A percentile compares a stretch with the other conserved stretches of the same genome.
Conservation (phyloP, 2,113 vertebrate species). For the Oncorhynchus mykiss region DNA sequence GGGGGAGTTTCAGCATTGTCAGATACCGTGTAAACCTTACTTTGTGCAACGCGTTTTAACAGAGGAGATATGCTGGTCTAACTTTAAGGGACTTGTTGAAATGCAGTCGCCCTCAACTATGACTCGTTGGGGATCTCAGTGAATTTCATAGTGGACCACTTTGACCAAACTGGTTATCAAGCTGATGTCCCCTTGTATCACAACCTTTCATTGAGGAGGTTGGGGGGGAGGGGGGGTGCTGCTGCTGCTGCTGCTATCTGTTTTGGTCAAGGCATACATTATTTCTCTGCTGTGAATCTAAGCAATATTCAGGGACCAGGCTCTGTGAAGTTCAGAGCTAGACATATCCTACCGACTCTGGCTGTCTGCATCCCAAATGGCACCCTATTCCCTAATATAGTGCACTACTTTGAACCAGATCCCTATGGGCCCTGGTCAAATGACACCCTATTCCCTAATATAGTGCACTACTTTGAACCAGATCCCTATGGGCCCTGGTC, state of each 20-base stretch:
- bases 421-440: too few species aligned
- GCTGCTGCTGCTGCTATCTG: background rate
- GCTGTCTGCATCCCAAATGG: too few species aligned
- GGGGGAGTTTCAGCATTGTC: slow-evolving; percentile 14
- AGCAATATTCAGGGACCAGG: slow-evolving; percentile 4
- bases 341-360: background rate
- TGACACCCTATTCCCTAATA: too few species aligned
- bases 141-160: slow-evolving; percentile 8
- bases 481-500: too few species aligned
- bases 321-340: slow-evolving; percentile 9
- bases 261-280: slow-evolving; percentile 1
- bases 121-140: background rate
- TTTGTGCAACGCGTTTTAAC: slow-evolving; percentile 21
- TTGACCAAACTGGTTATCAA: slow-evolving; percentile 20
- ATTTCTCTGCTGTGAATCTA: slow-evolving; percentile 3
- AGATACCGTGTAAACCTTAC: slow-evolving; percentile 37
- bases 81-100: background rate
- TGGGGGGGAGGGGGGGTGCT: background rate
- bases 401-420: too few species aligned
- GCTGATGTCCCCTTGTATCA: slow-evolving; percentile 53
- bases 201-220: slow-evolving; percentile 10
- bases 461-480: too few species aligned
- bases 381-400: too few species aligned
- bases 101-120: background rate
- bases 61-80: slow-evolving; percentile 34